These are phyloP conservation scores for Syrphus vitripennis DNA, from an alignment of 2,888 invertebrate genomes.

Conservation along the genomic window DNA sequence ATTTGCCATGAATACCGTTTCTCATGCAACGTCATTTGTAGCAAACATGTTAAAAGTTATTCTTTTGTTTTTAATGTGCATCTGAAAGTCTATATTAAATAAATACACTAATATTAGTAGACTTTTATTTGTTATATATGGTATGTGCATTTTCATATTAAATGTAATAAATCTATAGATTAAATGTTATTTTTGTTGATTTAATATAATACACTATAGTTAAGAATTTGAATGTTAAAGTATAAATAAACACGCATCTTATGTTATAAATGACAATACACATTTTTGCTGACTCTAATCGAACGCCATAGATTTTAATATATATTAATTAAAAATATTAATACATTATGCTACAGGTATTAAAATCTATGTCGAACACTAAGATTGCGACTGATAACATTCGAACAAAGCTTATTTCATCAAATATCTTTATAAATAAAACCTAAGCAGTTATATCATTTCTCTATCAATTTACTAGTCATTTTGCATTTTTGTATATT, in stretches of 20 bases:
- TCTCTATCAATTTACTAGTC: slow-evolving; percentile 61
- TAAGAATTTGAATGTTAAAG: slow-evolving; percentile 40
- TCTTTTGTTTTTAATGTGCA: too few species aligned
- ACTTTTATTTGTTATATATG: slow-evolving; percentile 65
- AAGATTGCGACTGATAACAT: slow-evolving; percentile 24
- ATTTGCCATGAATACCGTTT: too few species aligned
- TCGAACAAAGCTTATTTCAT: slow-evolving; percentile 33
- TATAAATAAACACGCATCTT: slow-evolving; percentile 39
- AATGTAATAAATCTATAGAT: slow-evolving; percentile 65
- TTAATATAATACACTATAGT: slow-evolving; percentile 67
- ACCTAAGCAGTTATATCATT: slow-evolving; percentile 46
- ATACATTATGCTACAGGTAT: too few species aligned
- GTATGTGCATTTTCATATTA: slow-evolving; percentile 64
- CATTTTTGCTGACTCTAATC: background rate
- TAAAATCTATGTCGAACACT: too few species aligned
- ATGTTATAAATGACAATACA: background rate
- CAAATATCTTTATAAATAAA: slow-evolving; percentile 19
- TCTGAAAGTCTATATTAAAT: too few species aligned
- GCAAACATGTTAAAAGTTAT: too few species aligned
- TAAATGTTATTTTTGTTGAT: slow-evolving; percentile 40
- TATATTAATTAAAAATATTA: too few species aligned
- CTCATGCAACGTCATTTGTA: too few species aligned
- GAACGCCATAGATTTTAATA: too few species aligned
- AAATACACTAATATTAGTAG: slow-evolving; percentile 57
- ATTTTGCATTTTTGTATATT: slow-evolving; percentile 33